Evolutionary conservation across 1,140 invertebrate genomes (phyloP), one percentile per base, ranked within the genome.

Genomic region (Anastrepha obliqua): DNA sequence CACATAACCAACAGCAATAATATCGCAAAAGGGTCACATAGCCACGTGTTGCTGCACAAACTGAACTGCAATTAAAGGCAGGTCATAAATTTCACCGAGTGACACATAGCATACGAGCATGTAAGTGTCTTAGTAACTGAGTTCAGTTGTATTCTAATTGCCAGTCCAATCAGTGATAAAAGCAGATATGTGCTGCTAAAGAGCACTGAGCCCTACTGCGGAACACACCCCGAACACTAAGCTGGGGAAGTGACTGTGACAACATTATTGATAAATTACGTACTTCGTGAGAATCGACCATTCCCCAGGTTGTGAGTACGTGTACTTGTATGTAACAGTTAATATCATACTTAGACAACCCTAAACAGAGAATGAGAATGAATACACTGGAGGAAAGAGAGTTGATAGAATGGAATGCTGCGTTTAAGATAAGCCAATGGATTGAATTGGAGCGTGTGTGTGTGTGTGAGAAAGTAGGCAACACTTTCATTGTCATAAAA

Each of bases 401-500:
- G 29, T 29, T 29, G 29, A 29, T 0, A 29, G 1, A 29, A 29
- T 29, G 29, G 51, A 55, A 55, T 55, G 51, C 51, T 55, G 51
- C 51, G 51, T 8, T 6, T 3, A 11, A 55, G 51, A 55, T 55
- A 55, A 55, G 51, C 51, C 60, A 62, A 62, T 17, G 11, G 60
- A 13, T n/a, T 29, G 29, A 29, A 29, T 29, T 29, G 29, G 29
- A 29, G 29, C 29, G 29, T 62, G 15, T 11, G 60, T 62, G 15
- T 17, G 60, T 4, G 17, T 13, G 4, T 62, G 60, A 62, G n/a
- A 5, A n/a, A 62, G 60, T 62, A n/a, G 51, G 42, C 13, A 20
- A 81, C 74, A 81, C n/a, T 55, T 55, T 55, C 47, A 55, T 13
- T 81, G n/a, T 81, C 74, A 51, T 81, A 55, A 81, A 81, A 81